Conservation (phyloP, 2,888 invertebrate genomes). For the Stenodera caucasica region DNA sequence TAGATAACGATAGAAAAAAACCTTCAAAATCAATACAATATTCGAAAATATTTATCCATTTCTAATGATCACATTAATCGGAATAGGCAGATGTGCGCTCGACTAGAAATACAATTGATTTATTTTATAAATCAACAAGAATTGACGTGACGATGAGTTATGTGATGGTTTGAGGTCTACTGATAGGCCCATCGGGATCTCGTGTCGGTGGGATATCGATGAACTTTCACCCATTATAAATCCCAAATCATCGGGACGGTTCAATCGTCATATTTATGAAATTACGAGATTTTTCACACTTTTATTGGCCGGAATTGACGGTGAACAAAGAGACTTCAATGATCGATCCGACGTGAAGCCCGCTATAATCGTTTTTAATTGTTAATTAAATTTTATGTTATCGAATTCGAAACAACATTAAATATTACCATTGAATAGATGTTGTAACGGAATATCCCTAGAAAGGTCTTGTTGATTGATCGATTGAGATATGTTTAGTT, state of each 20-base stretch:
- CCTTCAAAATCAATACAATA: too few species aligned
- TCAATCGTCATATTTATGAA: background rate
- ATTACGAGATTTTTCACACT: too few species aligned
- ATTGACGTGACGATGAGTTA: constrained; percentile 7
- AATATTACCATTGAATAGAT: constrained; percentile 24
- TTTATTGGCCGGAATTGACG: too few species aligned
- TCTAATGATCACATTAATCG: background rate
- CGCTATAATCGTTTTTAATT: background rate
- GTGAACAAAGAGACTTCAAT: background rate
- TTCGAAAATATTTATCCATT: background rate
- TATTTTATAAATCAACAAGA: background rate
- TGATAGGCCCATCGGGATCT: background rate
- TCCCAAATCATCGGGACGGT: background rate
- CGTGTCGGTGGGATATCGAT: background rate
- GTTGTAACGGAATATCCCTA: constrained; percentile 24
- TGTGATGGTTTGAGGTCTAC: background rate
- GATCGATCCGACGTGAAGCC: background rate
- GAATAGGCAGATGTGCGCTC: background rate
- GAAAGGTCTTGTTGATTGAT: constrained; percentile 13
- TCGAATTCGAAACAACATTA: constrained; percentile 14
- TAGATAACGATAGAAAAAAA: too few species aligned
- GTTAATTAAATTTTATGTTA: constrained; percentile 12
- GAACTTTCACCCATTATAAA: constrained; percentile 1
- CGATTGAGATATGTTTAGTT: background rate
- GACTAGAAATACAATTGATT: constrained; percentile 3